Evolutionary conservation across 2,797 vertebrate species (phyloP), one percentile per base, ranked within the genome.

Genomic region (Pseudochromis fuscus): DNA sequence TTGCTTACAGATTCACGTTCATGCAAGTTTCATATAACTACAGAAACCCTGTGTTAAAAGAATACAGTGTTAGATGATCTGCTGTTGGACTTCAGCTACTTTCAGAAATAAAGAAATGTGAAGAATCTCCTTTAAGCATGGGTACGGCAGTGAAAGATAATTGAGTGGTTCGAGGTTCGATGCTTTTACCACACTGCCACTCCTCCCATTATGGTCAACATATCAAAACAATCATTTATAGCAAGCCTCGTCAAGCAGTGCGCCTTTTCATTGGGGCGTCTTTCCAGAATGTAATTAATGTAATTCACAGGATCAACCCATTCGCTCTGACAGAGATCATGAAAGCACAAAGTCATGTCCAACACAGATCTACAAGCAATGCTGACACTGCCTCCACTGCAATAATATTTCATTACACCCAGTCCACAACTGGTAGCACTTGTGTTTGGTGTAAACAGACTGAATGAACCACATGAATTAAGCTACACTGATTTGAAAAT

Each of bases 141-240:
- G 40, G 28, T 6, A 24, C 25, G 31, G 37, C 35, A 15, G 30
- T 37, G 21, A 45, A 49, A 61, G 40, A 46, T 59, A 59, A 78
- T 52, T 9, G 19, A 19, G 62, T 16, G 27, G 13, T 8, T 35
- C 16, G 45, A 23, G 0, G 45, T 23, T 76, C 18, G 18, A 1
- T 7, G 24, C 31, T 35, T n/a, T 67, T 21, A 49, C 48, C 51
- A 57, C 57, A 30, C 49, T 61, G 50, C 42, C 58, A 28, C 61
- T 72, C 60, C 58, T 67, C 56, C 37, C 31, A 42, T 25, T 53
- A 61, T 58, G 53, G 33, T 64, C 40, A 40, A 50, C 49, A 52
- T 58, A 58, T 67, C 62, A 75, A 79, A 81, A 75, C 69, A 81
- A 48, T 62, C 4, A 61, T 66, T 67, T 42, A 27, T 6, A 65